Percentiles rank a stretch among this genome's conserved stretches.
Conservation (phyloP, 2,797 vertebrate species). For the Chlorospingus semifuscus region DNA sequence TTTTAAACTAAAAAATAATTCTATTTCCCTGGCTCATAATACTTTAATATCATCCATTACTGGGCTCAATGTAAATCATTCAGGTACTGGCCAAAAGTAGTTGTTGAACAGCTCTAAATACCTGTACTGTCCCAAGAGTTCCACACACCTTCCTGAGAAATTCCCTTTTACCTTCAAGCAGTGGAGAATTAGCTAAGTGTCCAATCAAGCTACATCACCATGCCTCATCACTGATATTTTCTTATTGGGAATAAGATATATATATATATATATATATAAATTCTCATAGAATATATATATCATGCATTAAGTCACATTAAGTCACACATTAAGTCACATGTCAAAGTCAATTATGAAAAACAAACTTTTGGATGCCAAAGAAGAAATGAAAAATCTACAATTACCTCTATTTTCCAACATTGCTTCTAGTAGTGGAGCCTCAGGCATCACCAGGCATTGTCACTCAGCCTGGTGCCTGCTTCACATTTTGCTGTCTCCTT, state of each 20-base stretch:
- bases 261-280: neutral
- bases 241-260: neutral
- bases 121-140: neutral
- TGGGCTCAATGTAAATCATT: neutral
- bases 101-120: neutral
- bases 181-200: neutral
- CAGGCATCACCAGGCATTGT: neutral
- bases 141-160: neutral
- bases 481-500: neutral
- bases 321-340: neutral
- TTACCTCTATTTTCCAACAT: neutral
- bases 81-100: neutral
- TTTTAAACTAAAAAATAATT: neutral
- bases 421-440: neutral
- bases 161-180: neutral
- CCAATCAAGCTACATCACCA: neutral
- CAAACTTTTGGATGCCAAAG: neutral
- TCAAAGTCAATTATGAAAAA: slow-evolving; percentile 9
- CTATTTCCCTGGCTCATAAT: neutral
- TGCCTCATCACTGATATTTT: neutral
- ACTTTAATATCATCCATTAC: neutral
- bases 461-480: neutral
- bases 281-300: neutral
- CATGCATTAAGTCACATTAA: neutral
- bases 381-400: neutral